A percentile compares a stretch with the other conserved stretches of the same genome.
Evolutionary conservation across 1,140 invertebrate species (phyloP).

Genomic region (Muscidifurax raptorellus): DNA sequence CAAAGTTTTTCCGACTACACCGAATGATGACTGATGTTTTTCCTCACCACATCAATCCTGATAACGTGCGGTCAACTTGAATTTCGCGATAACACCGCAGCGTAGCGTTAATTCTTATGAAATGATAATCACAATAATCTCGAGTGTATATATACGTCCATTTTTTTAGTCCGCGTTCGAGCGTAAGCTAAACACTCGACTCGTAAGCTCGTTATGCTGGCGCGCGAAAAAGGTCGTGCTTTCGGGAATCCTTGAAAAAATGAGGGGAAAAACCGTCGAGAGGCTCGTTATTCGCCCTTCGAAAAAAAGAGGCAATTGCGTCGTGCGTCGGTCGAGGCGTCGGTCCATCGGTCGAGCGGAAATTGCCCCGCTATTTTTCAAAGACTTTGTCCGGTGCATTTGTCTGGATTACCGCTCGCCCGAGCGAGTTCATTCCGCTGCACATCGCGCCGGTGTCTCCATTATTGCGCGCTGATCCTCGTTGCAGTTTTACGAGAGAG

Average conservation of each 20-base stretch:
- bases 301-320: not conserved
- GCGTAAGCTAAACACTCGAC: too few relatives aligned
- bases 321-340: not conserved
- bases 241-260: not conserved
- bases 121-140: too few relatives aligned
- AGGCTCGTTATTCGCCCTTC: not conserved
- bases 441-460: not conserved
- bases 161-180: too few relatives aligned
- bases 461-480: not conserved
- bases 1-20: not conserved
- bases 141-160: too few relatives aligned
- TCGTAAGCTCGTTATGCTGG: not conserved
- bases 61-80: not conserved
- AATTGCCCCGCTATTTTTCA: not conserved
- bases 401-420: not conserved
- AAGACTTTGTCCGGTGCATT: not conserved
- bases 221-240: not conserved
- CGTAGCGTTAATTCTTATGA: too few relatives aligned
- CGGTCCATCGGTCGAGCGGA: not conserved
- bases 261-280: too few relatives aligned
- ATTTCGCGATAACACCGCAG: not conserved
- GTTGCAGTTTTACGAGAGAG: not conserved
- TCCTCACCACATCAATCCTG: not conserved
- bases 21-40: too few relatives aligned
- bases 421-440: not conserved